Conservation (phyloP, 2,113 vertebrate species). For the Probosciger aterrimus region DNA sequence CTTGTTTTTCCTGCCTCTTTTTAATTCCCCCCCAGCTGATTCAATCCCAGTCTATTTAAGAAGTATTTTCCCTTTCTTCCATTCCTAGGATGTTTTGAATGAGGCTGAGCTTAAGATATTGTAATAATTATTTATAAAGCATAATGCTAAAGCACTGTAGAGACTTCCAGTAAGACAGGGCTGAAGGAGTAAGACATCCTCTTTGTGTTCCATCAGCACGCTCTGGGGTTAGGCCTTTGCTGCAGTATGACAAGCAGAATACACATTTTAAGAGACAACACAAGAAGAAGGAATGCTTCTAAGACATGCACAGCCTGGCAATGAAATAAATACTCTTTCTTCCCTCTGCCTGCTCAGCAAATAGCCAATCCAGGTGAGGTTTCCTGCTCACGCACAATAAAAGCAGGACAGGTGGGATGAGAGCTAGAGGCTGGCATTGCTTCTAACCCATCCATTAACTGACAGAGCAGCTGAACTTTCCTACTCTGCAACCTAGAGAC, state of each 20-base stretch:
- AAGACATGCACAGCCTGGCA: background rate
- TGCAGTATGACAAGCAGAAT: background rate
- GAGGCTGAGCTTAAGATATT: background rate
- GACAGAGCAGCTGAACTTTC: background rate
- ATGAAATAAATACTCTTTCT: background rate
- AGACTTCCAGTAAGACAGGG: background rate
- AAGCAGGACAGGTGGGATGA: background rate
- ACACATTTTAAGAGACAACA: background rate
- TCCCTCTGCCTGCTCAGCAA: background rate
- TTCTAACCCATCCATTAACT: background rate
- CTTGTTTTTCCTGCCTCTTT: fast-evolving
- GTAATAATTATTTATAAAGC: background rate
- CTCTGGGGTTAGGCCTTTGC: background rate
- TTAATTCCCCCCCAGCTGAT: background rate
- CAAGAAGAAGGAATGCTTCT: background rate
- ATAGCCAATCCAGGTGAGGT: background rate
- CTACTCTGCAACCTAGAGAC: background rate
- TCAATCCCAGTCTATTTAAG: background rate
- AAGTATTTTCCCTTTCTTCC: background rate
- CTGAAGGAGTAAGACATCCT: background rate
- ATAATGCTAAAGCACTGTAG: background rate
- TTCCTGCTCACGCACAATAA: background rate
- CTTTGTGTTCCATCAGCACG: background rate
- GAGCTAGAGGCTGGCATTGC: background rate
- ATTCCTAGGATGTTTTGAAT: background rate